Evolutionary conservation across 2,113 vertebrate species (phyloP).

Genomic region (Equus quagga): DNA sequence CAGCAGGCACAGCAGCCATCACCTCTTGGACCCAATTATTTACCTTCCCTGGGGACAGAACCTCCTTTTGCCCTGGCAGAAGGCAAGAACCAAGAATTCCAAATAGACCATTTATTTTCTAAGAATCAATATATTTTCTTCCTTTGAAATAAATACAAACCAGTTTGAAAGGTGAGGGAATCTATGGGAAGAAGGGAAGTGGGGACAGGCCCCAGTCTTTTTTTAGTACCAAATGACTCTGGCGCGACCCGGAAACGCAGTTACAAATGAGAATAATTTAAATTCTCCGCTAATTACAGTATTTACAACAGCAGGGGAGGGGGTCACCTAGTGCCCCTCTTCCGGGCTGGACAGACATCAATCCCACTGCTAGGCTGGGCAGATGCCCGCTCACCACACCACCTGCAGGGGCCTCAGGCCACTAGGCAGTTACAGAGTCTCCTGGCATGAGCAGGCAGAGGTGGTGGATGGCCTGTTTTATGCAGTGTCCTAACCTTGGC

Average conservation of each 20-base stretch:
- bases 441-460: conserved; percentile 18
- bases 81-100: conserved; percentile 72
- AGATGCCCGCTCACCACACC: conserved; percentile 57
- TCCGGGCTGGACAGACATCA: conserved; percentile 69
- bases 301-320: conserved; percentile 84
- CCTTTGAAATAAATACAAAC: conserved; percentile 92
- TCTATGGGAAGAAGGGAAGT: conserved; percentile 66
- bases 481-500: conserved; percentile 66
- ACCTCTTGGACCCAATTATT: conserved; percentile 57
- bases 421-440: conserved; percentile 64
- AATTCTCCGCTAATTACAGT: conserved; percentile 87
- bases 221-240: conserved; percentile 83
- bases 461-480: conserved; percentile 64
- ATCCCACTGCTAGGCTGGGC: conserved; percentile 72
- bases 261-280: conserved; percentile 88
- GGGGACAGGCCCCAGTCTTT: conserved; percentile 76
- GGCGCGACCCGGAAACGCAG: conserved; percentile 81
- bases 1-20: neutral
- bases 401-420: conserved; percentile 69
- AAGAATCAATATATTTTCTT: conserved; percentile 90
- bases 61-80: conserved; percentile 29
- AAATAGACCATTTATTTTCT: conserved; percentile 87
- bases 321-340: conserved; percentile 79
- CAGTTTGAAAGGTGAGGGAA: conserved; percentile 78
- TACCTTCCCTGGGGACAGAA: neutral